Evolutionary conservation across 1,140 invertebrate species (phyloP).

Genomic region (Globodera ellingtonae): DNA sequence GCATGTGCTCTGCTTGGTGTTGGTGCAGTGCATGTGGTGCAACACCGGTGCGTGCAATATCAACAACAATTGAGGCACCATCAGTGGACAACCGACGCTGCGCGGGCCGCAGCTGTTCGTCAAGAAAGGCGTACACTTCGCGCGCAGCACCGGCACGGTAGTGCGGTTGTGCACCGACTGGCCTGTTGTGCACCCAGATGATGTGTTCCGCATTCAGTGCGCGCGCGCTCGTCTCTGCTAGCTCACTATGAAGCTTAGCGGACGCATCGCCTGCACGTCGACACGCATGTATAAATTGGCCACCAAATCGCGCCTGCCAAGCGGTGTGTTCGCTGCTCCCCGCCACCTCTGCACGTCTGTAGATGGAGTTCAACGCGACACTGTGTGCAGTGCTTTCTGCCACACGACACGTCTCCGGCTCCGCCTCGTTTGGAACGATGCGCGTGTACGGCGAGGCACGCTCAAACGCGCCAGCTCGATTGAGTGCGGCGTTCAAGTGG

Average conservation of each 20-base stretch:
- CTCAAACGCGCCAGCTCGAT: constrained; percentile 6
- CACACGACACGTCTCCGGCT: constrained; percentile 23
- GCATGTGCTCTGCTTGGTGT: constrained; percentile 26
- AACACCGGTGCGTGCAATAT: constrained; percentile 19
- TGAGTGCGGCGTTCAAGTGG: constrained; percentile 3
- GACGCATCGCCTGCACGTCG: constrained; percentile 25
- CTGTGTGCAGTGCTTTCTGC: constrained; percentile 44
- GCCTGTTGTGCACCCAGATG: constrained; percentile 14
- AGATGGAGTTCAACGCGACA: constrained; percentile 36
- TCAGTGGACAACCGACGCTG: background rate
- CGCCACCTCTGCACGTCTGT: constrained; percentile 33
- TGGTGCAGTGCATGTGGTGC: constrained; percentile 21
- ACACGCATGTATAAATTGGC: constrained; percentile 27
- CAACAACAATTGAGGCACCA: background rate
- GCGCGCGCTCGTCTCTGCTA: constrained; percentile 8
- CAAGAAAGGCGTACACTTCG: constrained; percentile 22
- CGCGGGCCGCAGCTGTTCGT: constrained; percentile 5
- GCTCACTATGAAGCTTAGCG: constrained; percentile 4
- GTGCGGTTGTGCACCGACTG: constrained; percentile 19
- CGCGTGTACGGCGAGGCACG: background rate
- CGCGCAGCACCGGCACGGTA: constrained; percentile 39
- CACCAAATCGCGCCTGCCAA: constrained; percentile 41
- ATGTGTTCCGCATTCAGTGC: constrained; percentile 3
- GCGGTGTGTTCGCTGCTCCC: constrained; percentile 16
- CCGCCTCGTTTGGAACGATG: constrained; percentile 28